Percentiles rank a stretch among this genome's conserved stretches.
phyloP scores from a whole-genome alignment of 2,888 invertebrate genomes.

The Nomada lathburiana region DNA sequence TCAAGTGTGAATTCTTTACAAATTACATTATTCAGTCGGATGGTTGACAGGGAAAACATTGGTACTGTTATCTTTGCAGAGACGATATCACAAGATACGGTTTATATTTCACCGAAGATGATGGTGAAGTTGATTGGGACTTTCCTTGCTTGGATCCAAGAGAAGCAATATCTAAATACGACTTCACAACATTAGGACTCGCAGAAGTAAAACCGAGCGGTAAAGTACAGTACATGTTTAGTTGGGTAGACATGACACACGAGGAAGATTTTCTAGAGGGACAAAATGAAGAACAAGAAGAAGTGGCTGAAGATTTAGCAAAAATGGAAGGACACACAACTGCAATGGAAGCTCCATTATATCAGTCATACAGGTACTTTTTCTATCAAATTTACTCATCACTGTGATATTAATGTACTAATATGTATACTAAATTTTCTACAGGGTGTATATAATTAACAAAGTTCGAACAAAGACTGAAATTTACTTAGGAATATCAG shows the following conservation, averaged over 20 bases:
- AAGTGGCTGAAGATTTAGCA: constrained; percentile 86
- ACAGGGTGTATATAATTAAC: constrained; percentile 91
- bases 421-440: constrained; percentile 76
- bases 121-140: constrained; percentile 97
- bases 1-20: constrained; percentile 79
- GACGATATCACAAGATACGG: constrained; percentile 90
- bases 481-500: constrained; percentile 94
- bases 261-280: constrained; percentile 81
- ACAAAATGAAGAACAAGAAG: constrained; percentile 74
- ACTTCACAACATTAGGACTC: constrained; percentile 94
- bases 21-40: not conserved
- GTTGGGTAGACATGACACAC: constrained; percentile 80
- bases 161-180: constrained; percentile 96
- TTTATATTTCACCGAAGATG: constrained; percentile 97
- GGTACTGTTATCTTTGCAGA: constrained; percentile 77
- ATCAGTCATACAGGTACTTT: constrained; percentile 87
- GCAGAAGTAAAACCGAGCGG: constrained; percentile 89
- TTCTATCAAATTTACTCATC: constrained; percentile 6
- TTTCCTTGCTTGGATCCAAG: constrained; percentile 95
- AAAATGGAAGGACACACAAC: constrained; percentile 90
- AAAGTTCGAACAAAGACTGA: constrained; percentile 93
- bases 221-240: constrained; percentile 79
- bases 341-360: constrained; percentile 94
- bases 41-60: not conserved
- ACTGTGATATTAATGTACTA: constrained; percentile 5